These are phyloP conservation scores for Epinotia ramella DNA, from an alignment of 2,888 invertebrate species.

Conservation along the genomic window DNA sequence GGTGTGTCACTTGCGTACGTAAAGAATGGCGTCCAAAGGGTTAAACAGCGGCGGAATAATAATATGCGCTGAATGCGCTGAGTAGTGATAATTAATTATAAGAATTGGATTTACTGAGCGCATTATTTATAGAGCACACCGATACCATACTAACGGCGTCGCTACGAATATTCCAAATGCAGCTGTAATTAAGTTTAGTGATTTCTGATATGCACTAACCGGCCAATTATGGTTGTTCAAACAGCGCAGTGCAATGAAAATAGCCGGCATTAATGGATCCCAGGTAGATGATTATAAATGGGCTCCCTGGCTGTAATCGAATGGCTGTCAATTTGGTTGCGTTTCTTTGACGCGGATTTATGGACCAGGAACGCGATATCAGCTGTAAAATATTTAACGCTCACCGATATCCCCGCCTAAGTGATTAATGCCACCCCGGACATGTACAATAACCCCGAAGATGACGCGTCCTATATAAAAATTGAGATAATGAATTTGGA, in stretches of 20 bases:
- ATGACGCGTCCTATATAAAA: slow-evolving; percentile 42
- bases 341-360: slow-evolving; percentile 70
- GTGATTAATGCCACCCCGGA: slow-evolving; percentile 56
- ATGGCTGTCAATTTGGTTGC: slow-evolving; percentile 65
- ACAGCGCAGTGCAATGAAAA: slow-evolving; percentile 31
- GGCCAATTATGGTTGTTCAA: slow-evolving; percentile 24
- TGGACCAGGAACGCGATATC: slow-evolving; percentile 59
- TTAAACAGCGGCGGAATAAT: no score
- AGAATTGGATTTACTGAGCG: not conserved
- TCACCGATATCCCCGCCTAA: slow-evolving; percentile 56
- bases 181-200: slow-evolving; percentile 3
- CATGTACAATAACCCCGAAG: slow-evolving; percentile 44
- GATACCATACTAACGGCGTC: not conserved
- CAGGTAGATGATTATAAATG: slow-evolving; percentile 49
- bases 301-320: slow-evolving; percentile 61
- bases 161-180: not conserved
- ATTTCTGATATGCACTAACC: slow-evolving; percentile 1
- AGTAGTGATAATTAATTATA: no score
- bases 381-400: slow-evolving; percentile 69
- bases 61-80: not conserved
- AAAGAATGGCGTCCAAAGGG: no score
- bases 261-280: slow-evolving; percentile 30
- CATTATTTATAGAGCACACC: not conserved
- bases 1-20: no score
- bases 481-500: slow-evolving; percentile 44